These are phyloP conservation scores for Setipinna tenuifilis DNA, from an alignment of 2,797 vertebrate species.

Conservation along the genomic window DNA sequence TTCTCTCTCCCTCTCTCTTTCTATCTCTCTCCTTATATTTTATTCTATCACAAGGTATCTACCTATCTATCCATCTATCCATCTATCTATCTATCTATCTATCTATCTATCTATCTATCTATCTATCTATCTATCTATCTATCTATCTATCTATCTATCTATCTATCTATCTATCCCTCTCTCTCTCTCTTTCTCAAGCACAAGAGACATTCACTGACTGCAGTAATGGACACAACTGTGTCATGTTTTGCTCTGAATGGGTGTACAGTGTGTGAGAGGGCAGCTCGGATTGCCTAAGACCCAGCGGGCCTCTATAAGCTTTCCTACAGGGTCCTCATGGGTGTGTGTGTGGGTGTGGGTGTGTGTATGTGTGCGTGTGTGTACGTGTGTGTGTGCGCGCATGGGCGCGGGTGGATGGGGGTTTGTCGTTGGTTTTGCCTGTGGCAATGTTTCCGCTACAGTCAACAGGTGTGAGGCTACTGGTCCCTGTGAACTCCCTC, in stretches of 20 bases:
- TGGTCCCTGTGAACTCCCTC: constrained; percentile 44
- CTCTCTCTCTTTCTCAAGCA: not conserved
- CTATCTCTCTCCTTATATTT: too few relatives aligned
- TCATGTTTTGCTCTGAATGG: not conserved
- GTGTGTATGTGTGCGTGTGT: not conserved
- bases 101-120: too few relatives aligned
- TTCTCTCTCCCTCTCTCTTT: too few relatives aligned
- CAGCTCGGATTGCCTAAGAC: not conserved
- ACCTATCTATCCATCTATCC: too few relatives aligned
- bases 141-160: too few relatives aligned
- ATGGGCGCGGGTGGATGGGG: not conserved
- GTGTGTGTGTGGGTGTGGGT: not conserved
- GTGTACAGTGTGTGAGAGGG: not conserved
- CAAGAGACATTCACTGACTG: not conserved
- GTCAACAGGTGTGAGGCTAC: constrained; percentile 64
- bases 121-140: too few relatives aligned
- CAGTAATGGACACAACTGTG: not conserved
- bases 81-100: too few relatives aligned
- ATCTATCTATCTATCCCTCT: not conserved
- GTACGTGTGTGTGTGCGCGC: not conserved
- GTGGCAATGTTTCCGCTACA: constrained; percentile 41
- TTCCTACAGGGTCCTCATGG: not conserved
- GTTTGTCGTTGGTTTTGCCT: constrained; percentile 42
- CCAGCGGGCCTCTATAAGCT: not conserved
- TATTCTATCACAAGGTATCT: too few relatives aligned